Conservation (phyloP, 2,113 vertebrate genomes). For the Corydoras sp. region DNA sequence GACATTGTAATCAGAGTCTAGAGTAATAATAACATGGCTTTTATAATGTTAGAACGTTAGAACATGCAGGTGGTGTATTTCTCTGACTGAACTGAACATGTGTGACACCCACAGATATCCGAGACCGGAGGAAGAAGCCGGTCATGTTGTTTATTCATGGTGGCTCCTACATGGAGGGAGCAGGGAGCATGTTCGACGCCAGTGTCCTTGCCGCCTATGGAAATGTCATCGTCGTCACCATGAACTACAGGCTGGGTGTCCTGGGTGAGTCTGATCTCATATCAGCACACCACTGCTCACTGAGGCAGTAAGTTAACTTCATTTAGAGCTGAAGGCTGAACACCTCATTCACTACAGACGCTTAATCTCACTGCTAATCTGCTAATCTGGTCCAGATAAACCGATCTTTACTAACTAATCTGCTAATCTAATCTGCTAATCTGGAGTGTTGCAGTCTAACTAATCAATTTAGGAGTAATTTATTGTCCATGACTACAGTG, state of each 20-base stretch:
- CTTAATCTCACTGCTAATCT: no score
- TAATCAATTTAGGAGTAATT: no score
- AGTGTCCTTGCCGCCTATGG: conserved; percentile 83
- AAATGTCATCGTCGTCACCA: conserved; percentile 87
- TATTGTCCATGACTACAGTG: no score
- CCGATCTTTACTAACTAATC: no score
- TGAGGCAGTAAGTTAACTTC: no score
- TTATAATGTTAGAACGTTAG: no score
- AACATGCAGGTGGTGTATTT: neutral
- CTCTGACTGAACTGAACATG: neutral
- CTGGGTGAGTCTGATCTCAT: conserved; percentile 69
- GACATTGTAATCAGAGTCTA: neutral
- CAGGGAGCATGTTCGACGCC: conserved; percentile 90
- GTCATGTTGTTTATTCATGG: conserved; percentile 91
- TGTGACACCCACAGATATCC: conserved; percentile 71
- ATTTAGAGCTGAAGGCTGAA: no score
- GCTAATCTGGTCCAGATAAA: no score
- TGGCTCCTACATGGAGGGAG: conserved; percentile 88
- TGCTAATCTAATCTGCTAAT: no score
- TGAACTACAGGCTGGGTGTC: conserved; percentile 91
- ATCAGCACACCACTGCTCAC: no score
- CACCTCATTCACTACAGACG: no score
- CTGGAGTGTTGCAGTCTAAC: no score
- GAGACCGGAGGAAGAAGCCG: conserved; percentile 83
- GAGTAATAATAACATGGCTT: neutral